These are phyloP conservation scores for Tribolium madens DNA, from an alignment of 1,140 invertebrate species.

Conservation along the genomic window DNA sequence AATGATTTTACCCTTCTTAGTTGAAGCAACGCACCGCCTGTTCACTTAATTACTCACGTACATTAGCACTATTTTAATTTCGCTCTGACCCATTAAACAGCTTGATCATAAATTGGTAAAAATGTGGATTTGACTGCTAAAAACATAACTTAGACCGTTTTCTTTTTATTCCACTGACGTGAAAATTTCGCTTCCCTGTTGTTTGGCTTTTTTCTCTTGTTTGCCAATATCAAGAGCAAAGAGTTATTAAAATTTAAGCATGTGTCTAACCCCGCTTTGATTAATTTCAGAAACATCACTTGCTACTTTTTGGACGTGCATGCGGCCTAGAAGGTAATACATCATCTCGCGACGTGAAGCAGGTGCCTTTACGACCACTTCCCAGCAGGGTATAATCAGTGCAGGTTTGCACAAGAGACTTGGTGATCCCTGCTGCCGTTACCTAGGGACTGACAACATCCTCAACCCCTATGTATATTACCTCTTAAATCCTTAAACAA, in stretches of 20 bases:
- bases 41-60: slow-evolving; percentile 18
- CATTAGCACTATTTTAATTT: slow-evolving; percentile 30
- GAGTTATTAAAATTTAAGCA: slow-evolving; percentile 30
- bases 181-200: neutral
- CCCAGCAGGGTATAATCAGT: slow-evolving; percentile 35
- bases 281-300: slow-evolving; percentile 27
- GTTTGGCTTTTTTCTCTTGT: neutral
- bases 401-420: slow-evolving; percentile 34
- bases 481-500: slow-evolving; percentile 34
- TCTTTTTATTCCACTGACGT: neutral
- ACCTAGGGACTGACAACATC: slow-evolving; percentile 17
- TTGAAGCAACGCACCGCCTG: neutral
- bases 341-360: slow-evolving; percentile 31
- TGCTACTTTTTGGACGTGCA: slow-evolving; percentile 22
- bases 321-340: slow-evolving; percentile 5
- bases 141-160: neutral
- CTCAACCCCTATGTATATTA: slow-evolving; percentile 2
- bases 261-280: slow-evolving; percentile 18
- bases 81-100: slow-evolving; percentile 2
- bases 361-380: slow-evolving; percentile 34
- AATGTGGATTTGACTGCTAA: neutral
- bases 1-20: slow-evolving; percentile 2
- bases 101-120: slow-evolving; percentile 15
- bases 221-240: neutral
- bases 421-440: slow-evolving; percentile 28